phyloP scores from a whole-genome alignment of 2,888 invertebrate genomes.

The Nomada flava region DNA sequence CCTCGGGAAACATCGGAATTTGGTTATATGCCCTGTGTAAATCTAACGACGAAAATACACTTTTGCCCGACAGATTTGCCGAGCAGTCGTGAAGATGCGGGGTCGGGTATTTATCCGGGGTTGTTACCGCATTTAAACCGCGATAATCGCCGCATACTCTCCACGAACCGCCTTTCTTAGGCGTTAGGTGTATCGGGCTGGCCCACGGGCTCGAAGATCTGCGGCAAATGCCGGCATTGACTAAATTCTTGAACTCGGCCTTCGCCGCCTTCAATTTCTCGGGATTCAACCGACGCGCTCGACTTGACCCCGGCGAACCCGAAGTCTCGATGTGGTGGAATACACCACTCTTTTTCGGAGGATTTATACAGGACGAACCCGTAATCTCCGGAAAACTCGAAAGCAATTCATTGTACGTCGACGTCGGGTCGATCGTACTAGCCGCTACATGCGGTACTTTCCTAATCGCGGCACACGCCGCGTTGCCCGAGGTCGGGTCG shows the following conservation, averaged over 20 bases:
- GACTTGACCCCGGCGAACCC: not conserved
- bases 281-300: conserved; percentile 1
- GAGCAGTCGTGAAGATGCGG: conserved; percentile 4
- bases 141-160: not conserved
- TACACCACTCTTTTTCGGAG: not conserved
- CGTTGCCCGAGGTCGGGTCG: too few species aligned
- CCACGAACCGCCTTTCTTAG: conserved; percentile 7
- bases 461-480: too few species aligned
- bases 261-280: conserved; percentile 5
- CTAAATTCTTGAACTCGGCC: not conserved
- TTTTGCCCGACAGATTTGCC: not conserved
- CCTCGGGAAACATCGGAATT: too few species aligned
- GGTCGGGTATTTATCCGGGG: not conserved
- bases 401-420: not conserved
- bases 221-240: not conserved
- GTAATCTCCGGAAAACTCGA: not conserved
- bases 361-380: not conserved
- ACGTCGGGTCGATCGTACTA: not conserved
- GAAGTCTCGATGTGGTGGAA: conserved; percentile 3
- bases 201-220: conserved; percentile 4
- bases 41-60: not conserved
- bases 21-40: not conserved
- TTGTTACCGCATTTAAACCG: not conserved
- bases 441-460: too few species aligned
- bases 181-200: not conserved